Evolutionary conservation across 2,888 invertebrate genomes (phyloP), one percentile per base, ranked within the genome.

Genomic region (Acleris holmiana): DNA sequence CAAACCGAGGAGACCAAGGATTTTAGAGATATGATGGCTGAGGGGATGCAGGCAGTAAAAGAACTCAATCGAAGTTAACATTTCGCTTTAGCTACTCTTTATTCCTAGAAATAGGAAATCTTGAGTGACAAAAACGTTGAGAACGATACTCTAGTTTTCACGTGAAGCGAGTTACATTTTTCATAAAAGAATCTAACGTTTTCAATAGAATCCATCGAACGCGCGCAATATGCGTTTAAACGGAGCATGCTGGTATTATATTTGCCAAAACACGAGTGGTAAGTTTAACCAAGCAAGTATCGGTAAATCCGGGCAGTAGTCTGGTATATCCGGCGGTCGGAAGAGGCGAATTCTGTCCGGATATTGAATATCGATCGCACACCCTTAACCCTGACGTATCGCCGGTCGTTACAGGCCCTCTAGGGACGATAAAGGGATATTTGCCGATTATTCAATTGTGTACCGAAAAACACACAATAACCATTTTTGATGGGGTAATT

Each of bases 301-400:
- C 70, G 62, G 67, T 76, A 78, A 84, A 84, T 83, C 79, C 78
- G 77, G 74, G 60, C 73, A 55, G 81, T 85, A 84, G 83, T 81
- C 23, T 77, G 78, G 82, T 79, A 80, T 84, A 84, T 85, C 89
- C 88, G 89, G 84, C 72, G 82, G 84, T 86, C 86, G 91, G 91
- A 91, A 91, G 87, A 87, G 84, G 83, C 85, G 88, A 90, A 91
- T 89, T 86, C 84, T 83, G 78, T 71, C 85, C 91, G 91, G 91
- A 91, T 91, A 92, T 92, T 91, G 91, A 91, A 91, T 91, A 91
- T 91, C 90, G 91, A 92, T 90, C 91, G 88, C 73, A 83, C 80
- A 85, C 89, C 88, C 91, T 89, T 89, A 90, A 87, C 89, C 85
- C 87, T 89, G 89, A 90, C 85, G 86, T 90, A 90, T 87, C 80